phyloP scores from a whole-genome alignment of 2,113 vertebrate genomes.

The Daubentonia madagascariensis region DNA sequence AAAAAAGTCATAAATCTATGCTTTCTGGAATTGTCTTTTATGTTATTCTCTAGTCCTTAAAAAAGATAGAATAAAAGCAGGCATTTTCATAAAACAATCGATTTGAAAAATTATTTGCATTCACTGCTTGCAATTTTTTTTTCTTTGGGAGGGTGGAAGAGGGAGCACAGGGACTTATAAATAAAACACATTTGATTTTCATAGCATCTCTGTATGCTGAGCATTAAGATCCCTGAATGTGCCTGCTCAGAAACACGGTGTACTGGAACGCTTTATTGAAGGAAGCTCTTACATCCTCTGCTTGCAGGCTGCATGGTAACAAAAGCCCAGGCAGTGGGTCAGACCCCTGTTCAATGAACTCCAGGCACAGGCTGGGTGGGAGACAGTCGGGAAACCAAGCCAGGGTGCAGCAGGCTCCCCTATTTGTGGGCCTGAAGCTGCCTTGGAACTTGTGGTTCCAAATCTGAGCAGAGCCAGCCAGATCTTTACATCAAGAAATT shows the following conservation, averaged over 20 bases:
- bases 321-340: slow-evolving; percentile 66
- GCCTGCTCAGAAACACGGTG: slow-evolving; percentile 59
- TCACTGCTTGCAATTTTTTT: slow-evolving; percentile 75
- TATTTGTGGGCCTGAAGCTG: neutral
- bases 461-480: slow-evolving; percentile 9
- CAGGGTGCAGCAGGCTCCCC: neutral
- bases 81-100: slow-evolving; percentile 79
- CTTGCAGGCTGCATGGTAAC: slow-evolving; percentile 15
- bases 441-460: slow-evolving; percentile 10
- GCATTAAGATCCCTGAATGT: slow-evolving; percentile 60
- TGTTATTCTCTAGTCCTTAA: slow-evolving; percentile 83
- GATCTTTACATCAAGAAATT: slow-evolving; percentile 21
- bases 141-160: slow-evolving; percentile 52
- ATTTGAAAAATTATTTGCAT: slow-evolving; percentile 83
- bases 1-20: slow-evolving; percentile 88
- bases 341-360: slow-evolving; percentile 44
- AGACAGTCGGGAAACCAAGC: neutral
- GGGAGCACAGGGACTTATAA: slow-evolving; percentile 78
- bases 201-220: slow-evolving; percentile 64
- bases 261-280: slow-evolving; percentile 23
- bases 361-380: slow-evolving; percentile 13
- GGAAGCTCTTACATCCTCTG: slow-evolving; percentile 41
- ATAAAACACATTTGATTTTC: slow-evolving; percentile 79
- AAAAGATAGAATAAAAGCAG: slow-evolving; percentile 81
- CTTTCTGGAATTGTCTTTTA: slow-evolving; percentile 87